Conservation (phyloP, 2,113 vertebrate species). For the Pseudorasbora parva region DNA sequence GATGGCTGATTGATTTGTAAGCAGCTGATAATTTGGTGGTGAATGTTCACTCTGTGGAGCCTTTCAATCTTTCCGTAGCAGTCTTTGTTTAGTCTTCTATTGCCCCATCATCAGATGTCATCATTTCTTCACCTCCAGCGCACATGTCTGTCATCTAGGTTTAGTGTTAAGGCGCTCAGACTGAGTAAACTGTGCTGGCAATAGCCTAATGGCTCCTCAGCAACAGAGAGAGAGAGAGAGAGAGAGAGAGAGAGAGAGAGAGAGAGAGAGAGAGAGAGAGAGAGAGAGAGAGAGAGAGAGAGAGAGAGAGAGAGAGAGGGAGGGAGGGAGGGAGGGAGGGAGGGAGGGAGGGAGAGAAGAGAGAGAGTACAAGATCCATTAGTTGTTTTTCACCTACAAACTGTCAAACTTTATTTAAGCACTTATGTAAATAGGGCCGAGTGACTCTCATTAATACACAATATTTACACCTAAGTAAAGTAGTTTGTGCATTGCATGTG, state of each 20-base stretch:
- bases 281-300: neutral
- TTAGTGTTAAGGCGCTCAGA: constrained; percentile 32
- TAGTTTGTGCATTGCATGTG: neutral
- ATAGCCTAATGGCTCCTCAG: constrained; percentile 10
- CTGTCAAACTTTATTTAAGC: neutral
- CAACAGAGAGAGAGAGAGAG: neutral
- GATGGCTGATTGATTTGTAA: neutral
- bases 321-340: neutral
- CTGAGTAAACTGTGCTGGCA: constrained; percentile 36
- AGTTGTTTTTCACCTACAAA: neutral
- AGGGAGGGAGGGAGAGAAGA: neutral
- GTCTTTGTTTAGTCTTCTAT: constrained; percentile 11
- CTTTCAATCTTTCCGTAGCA: constrained; percentile 2
- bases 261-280: neutral
- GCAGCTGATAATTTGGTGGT: constrained; percentile 2
- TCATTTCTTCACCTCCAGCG: constrained; percentile 31
- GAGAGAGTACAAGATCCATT: neutral
- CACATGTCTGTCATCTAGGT: constrained; percentile 40
- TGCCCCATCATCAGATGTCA: constrained; percentile 31
- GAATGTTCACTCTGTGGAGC: constrained; percentile 2
- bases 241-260: neutral
- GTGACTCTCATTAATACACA: constrained; percentile 30
- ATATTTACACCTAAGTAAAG: constrained; percentile 35
- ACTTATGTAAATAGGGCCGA: constrained; percentile 39
- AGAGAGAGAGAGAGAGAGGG: neutral